Percentiles rank a stretch among this genome's conserved stretches.
These are phyloP conservation scores for Malurus alboscapulatus DNA, from an alignment of 2,113 vertebrate species.

Conservation along the genomic window DNA sequence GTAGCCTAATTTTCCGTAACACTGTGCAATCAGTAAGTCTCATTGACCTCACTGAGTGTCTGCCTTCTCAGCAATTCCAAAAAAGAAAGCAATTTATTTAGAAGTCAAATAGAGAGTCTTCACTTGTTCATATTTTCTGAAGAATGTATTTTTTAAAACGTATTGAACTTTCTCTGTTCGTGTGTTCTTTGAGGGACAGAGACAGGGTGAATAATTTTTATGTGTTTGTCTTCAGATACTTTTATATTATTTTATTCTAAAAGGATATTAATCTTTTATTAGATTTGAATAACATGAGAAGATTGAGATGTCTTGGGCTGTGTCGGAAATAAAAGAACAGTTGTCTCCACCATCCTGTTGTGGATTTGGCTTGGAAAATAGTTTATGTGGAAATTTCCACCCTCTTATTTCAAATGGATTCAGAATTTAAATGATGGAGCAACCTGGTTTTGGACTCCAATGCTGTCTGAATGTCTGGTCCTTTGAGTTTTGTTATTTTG, in stretches of 20 bases:
- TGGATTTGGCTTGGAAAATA: neutral
- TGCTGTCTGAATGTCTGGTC: neutral
- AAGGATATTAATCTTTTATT: conserved; percentile 55
- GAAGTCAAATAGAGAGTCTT: conserved; percentile 36
- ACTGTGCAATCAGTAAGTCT: conserved; percentile 58
- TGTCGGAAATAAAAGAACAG: neutral
- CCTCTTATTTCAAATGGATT: neutral
- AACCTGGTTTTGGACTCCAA: neutral
- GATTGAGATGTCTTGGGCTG: conserved; percentile 24
- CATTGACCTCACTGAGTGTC: conserved; percentile 52
- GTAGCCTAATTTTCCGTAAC: conserved; percentile 56
- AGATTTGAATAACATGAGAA: conserved; percentile 47
- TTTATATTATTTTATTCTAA: conserved; percentile 33
- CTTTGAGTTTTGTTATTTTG: neutral
- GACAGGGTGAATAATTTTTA: neutral
- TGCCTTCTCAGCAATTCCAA: conserved; percentile 59
- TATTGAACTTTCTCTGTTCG: neutral
- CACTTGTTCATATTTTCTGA: conserved; percentile 18
- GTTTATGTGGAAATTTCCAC: conserved; percentile 32
- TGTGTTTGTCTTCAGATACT: conserved; percentile 44
- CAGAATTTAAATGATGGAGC: neutral
- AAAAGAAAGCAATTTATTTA: conserved; percentile 47
- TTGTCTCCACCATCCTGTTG: neutral
- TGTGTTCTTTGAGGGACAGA: conserved; percentile 14
- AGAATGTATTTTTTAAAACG: conserved; percentile 3